phyloP scores from a whole-genome alignment of 2,888 invertebrate species.

The Neria commutata region DNA sequence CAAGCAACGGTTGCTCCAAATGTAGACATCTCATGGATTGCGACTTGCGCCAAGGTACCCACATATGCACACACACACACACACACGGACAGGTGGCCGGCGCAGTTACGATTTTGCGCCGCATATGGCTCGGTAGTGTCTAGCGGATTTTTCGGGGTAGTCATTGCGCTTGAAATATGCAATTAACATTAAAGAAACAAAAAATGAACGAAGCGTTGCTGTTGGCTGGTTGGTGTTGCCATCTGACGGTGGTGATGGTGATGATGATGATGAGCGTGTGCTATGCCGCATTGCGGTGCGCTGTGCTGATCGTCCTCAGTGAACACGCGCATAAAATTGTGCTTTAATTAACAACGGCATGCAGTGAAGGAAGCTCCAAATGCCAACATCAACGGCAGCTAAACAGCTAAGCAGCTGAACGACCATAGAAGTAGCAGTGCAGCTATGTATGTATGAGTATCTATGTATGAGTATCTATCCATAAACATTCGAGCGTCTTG shows the following conservation, averaged over 20 bases:
- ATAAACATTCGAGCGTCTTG: constrained; percentile 9
- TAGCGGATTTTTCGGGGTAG: constrained; percentile 16
- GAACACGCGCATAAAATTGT: constrained; percentile 56
- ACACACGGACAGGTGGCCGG: not conserved
- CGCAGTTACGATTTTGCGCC: not conserved
- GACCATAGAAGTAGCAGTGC: constrained; percentile 12
- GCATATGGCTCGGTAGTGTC: constrained; percentile 4
- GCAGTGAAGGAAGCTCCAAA: not conserved
- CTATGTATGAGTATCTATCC: not conserved
- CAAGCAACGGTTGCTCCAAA: constrained; percentile 15
- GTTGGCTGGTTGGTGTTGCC: not conserved
- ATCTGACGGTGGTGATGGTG: constrained; percentile 15
- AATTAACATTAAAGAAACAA: constrained; percentile 26
- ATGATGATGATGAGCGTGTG: constrained; percentile 32
- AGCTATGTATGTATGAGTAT: not conserved
- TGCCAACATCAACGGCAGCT: not conserved
- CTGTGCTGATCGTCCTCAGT: constrained; percentile 48
- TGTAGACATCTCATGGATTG: constrained; percentile 2
- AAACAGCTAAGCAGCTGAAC: constrained; percentile 12
- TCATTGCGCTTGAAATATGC: constrained; percentile 20
- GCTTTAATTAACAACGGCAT: constrained; percentile 42
- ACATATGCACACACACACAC: not conserved
- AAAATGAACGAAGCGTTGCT: constrained; percentile 28
- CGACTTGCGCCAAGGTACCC: not conserved
- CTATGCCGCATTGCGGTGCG: not conserved